A percentile compares a stretch with the other conserved stretches of the same genome.
Evolutionary conservation across 1,140 invertebrate genomes (phyloP).

Genomic region (Cephus cinctus): DNA sequence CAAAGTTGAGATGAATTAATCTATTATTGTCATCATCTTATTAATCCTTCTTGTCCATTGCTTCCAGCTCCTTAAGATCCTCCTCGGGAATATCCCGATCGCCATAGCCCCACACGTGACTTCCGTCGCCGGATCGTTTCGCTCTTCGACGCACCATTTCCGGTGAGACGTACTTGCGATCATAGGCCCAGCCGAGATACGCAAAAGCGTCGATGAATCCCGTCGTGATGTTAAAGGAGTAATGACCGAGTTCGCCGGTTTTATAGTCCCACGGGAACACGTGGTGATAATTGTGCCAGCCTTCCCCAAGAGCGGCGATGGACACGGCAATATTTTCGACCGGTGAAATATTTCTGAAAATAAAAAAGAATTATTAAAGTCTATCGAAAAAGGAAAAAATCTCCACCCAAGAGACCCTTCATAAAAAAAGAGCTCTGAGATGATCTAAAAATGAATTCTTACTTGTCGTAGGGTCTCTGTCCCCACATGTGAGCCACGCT

Average conservation of each 20-base stretch:
- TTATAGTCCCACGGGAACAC: slow-evolving; percentile 88
- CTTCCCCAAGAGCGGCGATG: slow-evolving; percentile 74
- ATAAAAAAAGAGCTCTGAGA: no score
- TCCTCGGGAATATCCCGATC: slow-evolving; percentile 58
- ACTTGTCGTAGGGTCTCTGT: slow-evolving; percentile 88
- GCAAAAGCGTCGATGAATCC: slow-evolving; percentile 72
- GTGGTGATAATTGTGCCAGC: slow-evolving; percentile 96
- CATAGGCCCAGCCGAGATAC: slow-evolving; percentile 72
- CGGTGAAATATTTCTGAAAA: slow-evolving; percentile 67
- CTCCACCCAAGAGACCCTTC: no score
- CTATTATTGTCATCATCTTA: no score
- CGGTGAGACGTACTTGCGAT: slow-evolving; percentile 65
- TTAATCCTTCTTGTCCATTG: slow-evolving; percentile 47
- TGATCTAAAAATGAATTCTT: no score
- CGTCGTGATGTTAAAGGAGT: slow-evolving; percentile 68
- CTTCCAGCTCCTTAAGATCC: slow-evolving; percentile 54
- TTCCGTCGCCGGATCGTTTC: slow-evolving; percentile 66
- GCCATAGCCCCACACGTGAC: slow-evolving; percentile 61
- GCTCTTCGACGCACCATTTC: slow-evolving; percentile 65
- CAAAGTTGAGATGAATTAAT: no score
- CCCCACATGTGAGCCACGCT: slow-evolving; percentile 88
- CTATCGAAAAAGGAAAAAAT: neutral
- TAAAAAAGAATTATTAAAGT: slow-evolving; percentile 1
- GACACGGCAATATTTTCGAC: slow-evolving; percentile 72
- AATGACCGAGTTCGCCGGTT: slow-evolving; percentile 75